phyloP scores from a whole-genome alignment of 2,797 vertebrate genomes.

The Schizothorax lantsangensis region DNA sequence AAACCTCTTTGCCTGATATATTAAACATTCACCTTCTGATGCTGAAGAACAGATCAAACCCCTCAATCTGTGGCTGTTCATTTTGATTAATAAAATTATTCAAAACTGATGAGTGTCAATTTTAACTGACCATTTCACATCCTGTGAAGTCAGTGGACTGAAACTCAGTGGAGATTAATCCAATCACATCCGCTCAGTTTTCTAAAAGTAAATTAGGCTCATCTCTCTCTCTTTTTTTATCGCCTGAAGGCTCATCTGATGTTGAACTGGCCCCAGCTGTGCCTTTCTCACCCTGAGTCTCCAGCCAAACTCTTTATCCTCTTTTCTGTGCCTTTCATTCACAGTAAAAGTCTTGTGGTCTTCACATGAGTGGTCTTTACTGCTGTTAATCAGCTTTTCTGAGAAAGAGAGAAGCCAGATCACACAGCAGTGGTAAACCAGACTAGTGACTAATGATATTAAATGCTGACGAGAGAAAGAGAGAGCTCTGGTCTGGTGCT shows the following conservation, averaged over 20 bases:
- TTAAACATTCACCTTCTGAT: not conserved
- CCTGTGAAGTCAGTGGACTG: not conserved
- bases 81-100: not conserved
- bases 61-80: not conserved
- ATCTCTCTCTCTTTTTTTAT: slow-evolving; percentile 41
- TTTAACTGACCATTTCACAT: slow-evolving; percentile 8
- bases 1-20: not conserved
- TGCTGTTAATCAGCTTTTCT: slow-evolving; percentile 52
- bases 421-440: slow-evolving; percentile 40
- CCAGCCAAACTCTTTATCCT: slow-evolving; percentile 21
- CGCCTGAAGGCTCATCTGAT: slow-evolving; percentile 59
- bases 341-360: slow-evolving; percentile 36
- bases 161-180: slow-evolving; percentile 3
- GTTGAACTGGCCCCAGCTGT: slow-evolving; percentile 9
- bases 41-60: not conserved
- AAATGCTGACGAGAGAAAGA: slow-evolving; percentile 32
- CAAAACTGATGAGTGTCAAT: not conserved
- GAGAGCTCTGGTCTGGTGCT: slow-evolving; percentile 5
- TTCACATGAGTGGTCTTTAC: slow-evolving; percentile 49
- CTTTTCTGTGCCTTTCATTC: not conserved
- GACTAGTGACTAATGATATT: slow-evolving; percentile 41
- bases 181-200: not conserved
- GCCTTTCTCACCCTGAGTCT: not conserved
- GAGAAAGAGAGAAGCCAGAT: slow-evolving; percentile 31
- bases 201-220: slow-evolving; percentile 12